These are phyloP conservation scores for Globodera ellingtonae DNA, from an alignment of 1,140 invertebrate species.

Conservation along the genomic window DNA sequence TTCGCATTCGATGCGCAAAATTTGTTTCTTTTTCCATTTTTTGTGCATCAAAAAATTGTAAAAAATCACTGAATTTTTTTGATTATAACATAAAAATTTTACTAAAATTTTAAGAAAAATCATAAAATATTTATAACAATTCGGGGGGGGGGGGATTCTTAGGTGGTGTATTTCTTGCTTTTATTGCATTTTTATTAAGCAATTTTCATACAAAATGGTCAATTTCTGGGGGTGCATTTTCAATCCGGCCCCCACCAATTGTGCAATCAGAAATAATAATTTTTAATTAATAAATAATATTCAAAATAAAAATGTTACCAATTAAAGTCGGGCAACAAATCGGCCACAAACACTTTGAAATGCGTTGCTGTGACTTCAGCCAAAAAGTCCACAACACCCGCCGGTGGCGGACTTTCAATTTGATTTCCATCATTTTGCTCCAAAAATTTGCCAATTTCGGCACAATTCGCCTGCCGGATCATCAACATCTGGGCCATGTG, in stretches of 20 bases:
- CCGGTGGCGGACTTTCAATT: background rate
- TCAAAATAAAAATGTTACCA: background rate
- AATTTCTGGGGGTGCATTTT: no score
- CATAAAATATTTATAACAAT: no score
- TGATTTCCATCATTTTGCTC: background rate
- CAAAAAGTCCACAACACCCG: background rate
- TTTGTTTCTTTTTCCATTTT: background rate
- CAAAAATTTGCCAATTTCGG: background rate
- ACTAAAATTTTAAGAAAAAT: no score
- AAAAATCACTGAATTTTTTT: constrained; percentile 4
- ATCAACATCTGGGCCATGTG: background rate
- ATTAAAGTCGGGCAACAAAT: background rate
- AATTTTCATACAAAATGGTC: no score
- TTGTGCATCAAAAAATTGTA: background rate
- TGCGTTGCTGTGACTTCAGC: background rate
- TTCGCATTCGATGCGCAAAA: background rate
- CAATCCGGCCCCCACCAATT: no score
- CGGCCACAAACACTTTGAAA: background rate
- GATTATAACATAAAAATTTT: no score
- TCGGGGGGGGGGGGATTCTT: no score
- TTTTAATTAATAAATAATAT: background rate
- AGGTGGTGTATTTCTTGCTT: no score
- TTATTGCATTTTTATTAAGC: no score
- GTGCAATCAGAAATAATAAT: background rate
- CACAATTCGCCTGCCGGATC: background rate